A percentile compares a stretch with the other conserved stretches of the same genome.
phyloP scores from a whole-genome alignment of 2,113 vertebrate genomes.

The Fregetta grallaria region DNA sequence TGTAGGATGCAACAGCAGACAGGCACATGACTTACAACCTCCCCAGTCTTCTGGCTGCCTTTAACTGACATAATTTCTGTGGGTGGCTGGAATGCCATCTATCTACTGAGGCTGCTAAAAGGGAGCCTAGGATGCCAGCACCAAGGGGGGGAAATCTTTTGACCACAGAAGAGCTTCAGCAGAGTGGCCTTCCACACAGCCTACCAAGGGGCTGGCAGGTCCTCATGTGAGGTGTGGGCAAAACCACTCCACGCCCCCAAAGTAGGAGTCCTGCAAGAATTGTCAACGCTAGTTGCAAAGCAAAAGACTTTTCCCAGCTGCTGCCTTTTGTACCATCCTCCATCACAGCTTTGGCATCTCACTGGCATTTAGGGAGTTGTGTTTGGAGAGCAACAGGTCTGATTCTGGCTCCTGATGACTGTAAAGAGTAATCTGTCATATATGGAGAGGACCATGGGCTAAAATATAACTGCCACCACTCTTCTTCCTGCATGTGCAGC shows the following conservation, averaged over 20 bases:
- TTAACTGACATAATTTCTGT: slow-evolving; percentile 54
- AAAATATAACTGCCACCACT: background rate
- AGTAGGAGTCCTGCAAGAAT: background rate
- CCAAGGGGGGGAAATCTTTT: slow-evolving; percentile 10
- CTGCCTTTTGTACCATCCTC: background rate
- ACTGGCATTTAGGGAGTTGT: background rate
- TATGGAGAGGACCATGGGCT: background rate
- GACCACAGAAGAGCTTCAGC: background rate
- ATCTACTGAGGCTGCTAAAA: slow-evolving; percentile 53
- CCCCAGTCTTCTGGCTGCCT: slow-evolving; percentile 39
- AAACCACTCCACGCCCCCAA: background rate
- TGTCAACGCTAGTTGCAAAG: background rate
- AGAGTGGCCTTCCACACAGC: background rate
- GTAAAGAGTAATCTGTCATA: too few species aligned
- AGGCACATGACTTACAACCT: slow-evolving; percentile 24
- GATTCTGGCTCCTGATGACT: background rate
- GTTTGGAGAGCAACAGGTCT: background rate
- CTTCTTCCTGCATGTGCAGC: background rate
- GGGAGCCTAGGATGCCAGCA: background rate
- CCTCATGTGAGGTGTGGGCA: background rate
- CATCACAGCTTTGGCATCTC: background rate
- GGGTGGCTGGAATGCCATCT: slow-evolving; percentile 69
- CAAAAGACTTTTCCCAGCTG: background rate
- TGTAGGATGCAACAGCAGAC: slow-evolving; percentile 14
- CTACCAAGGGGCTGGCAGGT: background rate